Conservation (phyloP, 2,113 vertebrate species). For the Bujurquina vittata region DNA sequence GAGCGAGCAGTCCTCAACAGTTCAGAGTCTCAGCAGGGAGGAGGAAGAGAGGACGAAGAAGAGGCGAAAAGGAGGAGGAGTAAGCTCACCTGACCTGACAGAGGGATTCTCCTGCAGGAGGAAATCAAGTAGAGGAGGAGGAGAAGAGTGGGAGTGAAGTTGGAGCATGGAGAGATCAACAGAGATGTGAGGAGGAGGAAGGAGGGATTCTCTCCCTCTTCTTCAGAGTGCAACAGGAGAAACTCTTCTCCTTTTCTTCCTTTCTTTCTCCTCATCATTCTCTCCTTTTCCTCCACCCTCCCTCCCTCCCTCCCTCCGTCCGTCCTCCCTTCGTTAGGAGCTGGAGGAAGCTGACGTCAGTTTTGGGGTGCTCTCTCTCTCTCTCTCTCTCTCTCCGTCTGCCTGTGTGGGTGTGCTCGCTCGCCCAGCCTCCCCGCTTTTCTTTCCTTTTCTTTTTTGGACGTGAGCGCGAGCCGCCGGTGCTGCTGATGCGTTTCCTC, state of each 20-base stretch:
- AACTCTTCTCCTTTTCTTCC: neutral
- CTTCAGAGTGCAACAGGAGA: constrained; percentile 55
- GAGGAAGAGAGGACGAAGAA: constrained; percentile 28
- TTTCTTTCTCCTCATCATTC: neutral
- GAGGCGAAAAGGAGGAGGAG: constrained; percentile 30
- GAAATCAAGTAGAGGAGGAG: constrained; percentile 12
- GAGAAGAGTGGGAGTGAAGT: constrained; percentile 28
- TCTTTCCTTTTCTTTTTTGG: constrained; percentile 19
- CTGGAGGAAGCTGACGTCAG: constrained; percentile 10
- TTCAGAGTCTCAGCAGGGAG: constrained; percentile 35
- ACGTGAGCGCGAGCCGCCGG: neutral
- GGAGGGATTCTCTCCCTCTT: neutral
- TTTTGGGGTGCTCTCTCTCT: constrained; percentile 45
- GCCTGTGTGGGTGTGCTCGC: constrained; percentile 54
- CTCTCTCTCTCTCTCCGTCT: constrained; percentile 36
- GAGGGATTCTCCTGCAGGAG: constrained; percentile 56
- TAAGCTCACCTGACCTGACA: constrained; percentile 46
- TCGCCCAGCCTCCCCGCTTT: constrained; percentile 23
- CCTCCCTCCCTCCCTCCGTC: neutral
- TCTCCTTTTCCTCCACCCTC: neutral
- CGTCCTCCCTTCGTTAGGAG: neutral
- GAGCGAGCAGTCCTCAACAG: constrained; percentile 51
- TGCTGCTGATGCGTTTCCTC: constrained; percentile 41
- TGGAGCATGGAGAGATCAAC: constrained; percentile 20
- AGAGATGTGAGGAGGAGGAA: constrained; percentile 21